Base-by-base conservation (phyloP, 2,113 vertebrate species). In the Benitochromis conjunctus region DNA sequence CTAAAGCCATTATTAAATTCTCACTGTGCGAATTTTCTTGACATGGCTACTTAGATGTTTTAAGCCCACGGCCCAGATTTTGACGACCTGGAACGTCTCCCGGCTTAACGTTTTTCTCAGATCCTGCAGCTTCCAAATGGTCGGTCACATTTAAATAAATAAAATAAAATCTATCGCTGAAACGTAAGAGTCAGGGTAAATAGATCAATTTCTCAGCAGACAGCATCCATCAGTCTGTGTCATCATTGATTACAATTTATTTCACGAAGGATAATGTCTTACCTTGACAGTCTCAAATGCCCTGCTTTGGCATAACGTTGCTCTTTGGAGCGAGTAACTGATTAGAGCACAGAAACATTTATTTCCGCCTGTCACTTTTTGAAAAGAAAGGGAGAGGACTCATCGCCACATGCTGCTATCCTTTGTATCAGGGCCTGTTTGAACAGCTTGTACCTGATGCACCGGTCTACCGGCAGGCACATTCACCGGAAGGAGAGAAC, bases 11-110 rank as follows among this genome's bases (percentile, higher is more conserved):
- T 84, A 76, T 88, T 84, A 77, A 79, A 86, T 62, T 84, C 43
- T 41, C 74, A 85, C 83, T 64, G 31, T 34, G 48, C 60, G 7
- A 69, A 38, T 80, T 89, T 78, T 56, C 64, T 78, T 83, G 83
- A 83, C 88, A 89, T 79, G 81, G 89, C 7, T 87, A 64, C 88
- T 91, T 83, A 80, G 80, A 82, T 77, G 86, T 77, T 90, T 86
- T 90, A 82, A 84, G 54, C 64, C 57, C 26, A 7, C 82, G 83
- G 91, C 89, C 89, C 82, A 87, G 64, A 87, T 91, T 84, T 83
- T 13, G 16, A 46, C 3, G 8, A 89, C 81, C 83, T 84, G 85
- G 66, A 89, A 83, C 19, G 21, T 79, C 54, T 83, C n/a, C 38
- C 9, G 2, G 12, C 79, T 78, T 69, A 34, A 14, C 18, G 26